Percentiles rank a stretch among this genome's conserved stretches.
Conservation (phyloP, 2,888 invertebrate species). For the Iphiclides podalirius region DNA sequence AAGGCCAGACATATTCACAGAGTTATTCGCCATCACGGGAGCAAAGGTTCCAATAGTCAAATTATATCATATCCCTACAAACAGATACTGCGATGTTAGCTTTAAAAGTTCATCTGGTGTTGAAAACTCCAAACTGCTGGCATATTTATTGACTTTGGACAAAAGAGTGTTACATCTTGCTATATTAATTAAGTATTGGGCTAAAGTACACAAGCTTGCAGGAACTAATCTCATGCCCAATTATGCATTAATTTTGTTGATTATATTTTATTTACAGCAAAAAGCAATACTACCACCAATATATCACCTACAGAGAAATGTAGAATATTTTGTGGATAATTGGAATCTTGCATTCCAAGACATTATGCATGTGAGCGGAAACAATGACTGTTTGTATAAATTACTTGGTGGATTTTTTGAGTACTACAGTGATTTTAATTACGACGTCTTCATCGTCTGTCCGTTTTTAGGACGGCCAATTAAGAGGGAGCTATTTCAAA, state of each 20-base stretch:
- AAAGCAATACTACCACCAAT: conserved; percentile 79
- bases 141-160: conserved; percentile 78
- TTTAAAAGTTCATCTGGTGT: conserved; percentile 84
- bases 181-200: conserved; percentile 88
- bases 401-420: conserved; percentile 44
- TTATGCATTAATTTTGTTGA: conserved; percentile 83
- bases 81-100: conserved; percentile 84
- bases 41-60: conserved; percentile 90
- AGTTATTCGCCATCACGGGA: conserved; percentile 78
- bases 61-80: conserved; percentile 81
- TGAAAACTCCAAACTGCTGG: conserved; percentile 83
- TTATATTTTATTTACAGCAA: conserved; percentile 86
- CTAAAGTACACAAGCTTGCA: conserved; percentile 80
- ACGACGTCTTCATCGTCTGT: conserved; percentile 32
- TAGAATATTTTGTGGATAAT: conserved; percentile 52
- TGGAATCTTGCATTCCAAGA: conserved; percentile 82
- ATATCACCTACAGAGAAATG: conserved; percentile 55
- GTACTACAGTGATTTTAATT: conserved; percentile 40
- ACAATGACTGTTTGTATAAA: conserved; percentile 31
- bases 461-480: conserved; percentile 34
- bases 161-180: conserved; percentile 77
- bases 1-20: conserved; percentile 55
- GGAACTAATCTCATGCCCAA: conserved; percentile 78
- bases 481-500: conserved; percentile 27
- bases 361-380: conserved; percentile 11